Evolutionary conservation across 2,797 vertebrate genomes (phyloP), one percentile per base, ranked within the genome.

Genomic region (Tarsius wallacei): DNA sequence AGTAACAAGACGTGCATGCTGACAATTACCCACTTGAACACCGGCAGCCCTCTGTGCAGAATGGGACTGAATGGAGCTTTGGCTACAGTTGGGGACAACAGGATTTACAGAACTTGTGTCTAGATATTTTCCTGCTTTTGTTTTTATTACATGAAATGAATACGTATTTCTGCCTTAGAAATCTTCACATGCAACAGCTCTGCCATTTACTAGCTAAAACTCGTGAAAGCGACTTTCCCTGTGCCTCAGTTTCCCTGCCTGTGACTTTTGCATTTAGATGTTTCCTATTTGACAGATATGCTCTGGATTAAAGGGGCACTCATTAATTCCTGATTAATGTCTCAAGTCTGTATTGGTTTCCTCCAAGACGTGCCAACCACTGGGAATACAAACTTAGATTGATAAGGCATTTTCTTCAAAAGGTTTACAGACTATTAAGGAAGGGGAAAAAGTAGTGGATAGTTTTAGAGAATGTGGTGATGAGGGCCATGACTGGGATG

Each of bases 1-100:
- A 49, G 21, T 66, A 14, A 55, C 0, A 22, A 31, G 57, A 68
- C 4, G 6, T 6, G 28, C 0, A 1, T 0, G 2, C 1, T 13
- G 6, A 24, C 1, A 2, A n/a, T 26, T 21, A 49, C 24, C 24
- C 13, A 21, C 31, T 21, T 4, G 17, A 14, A 15, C 5, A 61
- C 5, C 24, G 31, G 36, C 6, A 12, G 9, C 4, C 31, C 77
- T 82, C 16, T 77, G 63, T 51, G 81, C 16, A 77, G 63, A 59
- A 22, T 0, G 1, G 33, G 66, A n/a, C 10, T 5, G 47, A 14
- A 1, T 21, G 16, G 49, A 53, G 63, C 31, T 73, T 28, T 57
- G 64, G 28, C 11, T 81, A 55, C 17, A 61, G 21, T 12, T 73
- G n/a, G 31, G 61, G 68, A 42, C 57, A 55, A 14, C n/a, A 59